Evolutionary conservation across 92 coral and sea anemone genomes (phyloP).

Genomic region (Epizoanthus scotinus): DNA sequence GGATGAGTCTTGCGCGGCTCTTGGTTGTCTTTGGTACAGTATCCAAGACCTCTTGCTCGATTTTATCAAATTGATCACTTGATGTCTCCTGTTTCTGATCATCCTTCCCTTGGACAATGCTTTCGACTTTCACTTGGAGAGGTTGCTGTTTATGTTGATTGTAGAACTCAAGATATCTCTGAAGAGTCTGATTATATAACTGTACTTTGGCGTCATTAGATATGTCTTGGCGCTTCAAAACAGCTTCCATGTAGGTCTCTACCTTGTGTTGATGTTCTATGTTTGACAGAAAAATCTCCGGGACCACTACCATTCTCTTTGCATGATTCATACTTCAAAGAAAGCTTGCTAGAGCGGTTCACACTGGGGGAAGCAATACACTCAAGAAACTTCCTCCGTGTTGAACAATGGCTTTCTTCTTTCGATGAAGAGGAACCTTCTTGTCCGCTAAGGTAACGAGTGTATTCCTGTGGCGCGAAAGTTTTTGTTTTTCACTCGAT

Average conservation of each 20-base stretch:
- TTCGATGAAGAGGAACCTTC: constrained; percentile 45
- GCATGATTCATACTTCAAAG: no score
- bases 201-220: constrained; percentile 38
- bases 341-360: no score
- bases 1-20: constrained; percentile 14
- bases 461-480: constrained; percentile 31
- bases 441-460: constrained; percentile 43
- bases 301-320: no score
- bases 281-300: neutral
- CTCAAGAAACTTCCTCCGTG: constrained; percentile 36
- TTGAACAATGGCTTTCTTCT: constrained; percentile 42
- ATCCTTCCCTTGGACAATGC: neutral
- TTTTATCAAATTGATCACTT: neutral
- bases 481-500: constrained; percentile 32
- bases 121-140: constrained; percentile 13
- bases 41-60: constrained; percentile 28
- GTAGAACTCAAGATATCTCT: constrained; percentile 39
- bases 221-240: constrained; percentile 41
- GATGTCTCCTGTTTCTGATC: neutral
- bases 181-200: constrained; percentile 45
- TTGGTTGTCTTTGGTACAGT: constrained; percentile 27
- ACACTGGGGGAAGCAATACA: constrained; percentile 35
- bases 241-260: constrained; percentile 15
- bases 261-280: constrained; percentile 6
- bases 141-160: constrained; percentile 14